These are phyloP conservation scores for Thereva unica DNA, from an alignment of 2,888 invertebrate genomes.

Conservation along the genomic window DNA sequence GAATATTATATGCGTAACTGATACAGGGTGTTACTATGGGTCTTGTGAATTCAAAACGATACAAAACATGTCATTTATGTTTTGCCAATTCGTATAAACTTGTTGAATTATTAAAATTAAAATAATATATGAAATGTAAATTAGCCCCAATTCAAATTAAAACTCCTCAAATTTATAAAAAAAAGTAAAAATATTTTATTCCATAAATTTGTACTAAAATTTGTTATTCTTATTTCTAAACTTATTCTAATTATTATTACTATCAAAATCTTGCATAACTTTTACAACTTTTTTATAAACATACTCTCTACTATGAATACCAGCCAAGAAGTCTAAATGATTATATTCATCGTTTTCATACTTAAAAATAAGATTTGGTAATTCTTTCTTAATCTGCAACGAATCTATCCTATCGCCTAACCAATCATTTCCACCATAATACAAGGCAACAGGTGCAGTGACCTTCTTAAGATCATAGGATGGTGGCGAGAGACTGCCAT, in stretches of 20 bases:
- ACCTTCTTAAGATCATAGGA: conserved; percentile 61
- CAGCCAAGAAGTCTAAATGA: conserved; percentile 68
- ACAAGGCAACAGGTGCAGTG: conserved; percentile 63
- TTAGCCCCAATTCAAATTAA: too few relatives aligned
- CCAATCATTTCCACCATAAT: conserved; percentile 65
- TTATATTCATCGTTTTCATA: conserved; percentile 60
- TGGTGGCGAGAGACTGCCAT: conserved; percentile 61
- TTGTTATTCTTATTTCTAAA: neutral
- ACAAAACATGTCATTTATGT: too few relatives aligned
- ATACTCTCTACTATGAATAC: conserved; percentile 61
- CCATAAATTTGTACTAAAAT: too few relatives aligned
- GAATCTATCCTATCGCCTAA: conserved; percentile 62
- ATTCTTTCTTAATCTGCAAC: conserved; percentile 44
- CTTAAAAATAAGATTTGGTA: conserved; percentile 40
- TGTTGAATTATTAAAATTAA: too few relatives aligned
- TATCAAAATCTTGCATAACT: conserved; percentile 54
- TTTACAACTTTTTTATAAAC: conserved; percentile 61
- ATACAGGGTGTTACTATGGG: too few relatives aligned
- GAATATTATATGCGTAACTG: too few relatives aligned
- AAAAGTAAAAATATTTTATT: too few relatives aligned
- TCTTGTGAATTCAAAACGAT: too few relatives aligned
- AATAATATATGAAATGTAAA: too few relatives aligned
- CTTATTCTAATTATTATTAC: neutral
- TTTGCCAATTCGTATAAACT: too few relatives aligned
- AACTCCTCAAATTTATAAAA: too few relatives aligned